A percentile compares a stretch with the other conserved stretches of the same genome.
Evolutionary conservation across 2,113 vertebrate species (phyloP).

Genomic region (Oreotragus oreotragus): DNA sequence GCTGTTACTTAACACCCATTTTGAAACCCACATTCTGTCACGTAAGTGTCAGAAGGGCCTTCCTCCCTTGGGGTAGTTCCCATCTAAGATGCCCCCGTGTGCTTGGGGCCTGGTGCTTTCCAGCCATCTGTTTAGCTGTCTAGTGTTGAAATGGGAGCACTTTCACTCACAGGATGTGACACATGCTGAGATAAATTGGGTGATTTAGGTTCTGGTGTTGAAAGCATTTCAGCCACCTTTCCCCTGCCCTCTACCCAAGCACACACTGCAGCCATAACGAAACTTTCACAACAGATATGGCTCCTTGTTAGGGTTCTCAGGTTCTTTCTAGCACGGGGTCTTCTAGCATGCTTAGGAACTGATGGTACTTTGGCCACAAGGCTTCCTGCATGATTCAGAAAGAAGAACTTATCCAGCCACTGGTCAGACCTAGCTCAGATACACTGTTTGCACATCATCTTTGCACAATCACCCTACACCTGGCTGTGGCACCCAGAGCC

Average conservation of each 20-base stretch:
- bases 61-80: not conserved
- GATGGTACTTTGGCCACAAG: not conserved
- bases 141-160: not conserved
- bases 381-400: not conserved
- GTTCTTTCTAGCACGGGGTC: fast-evolving
- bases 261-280: not conserved
- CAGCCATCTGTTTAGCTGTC: not conserved
- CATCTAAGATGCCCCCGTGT: no score
- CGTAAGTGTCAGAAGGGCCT: not conserved
- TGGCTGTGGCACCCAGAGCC: not conserved
- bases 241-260: not conserved
- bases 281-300: not conserved
- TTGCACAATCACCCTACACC: not conserved
- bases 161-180: not conserved
- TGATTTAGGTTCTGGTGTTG: no score
- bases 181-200: not conserved
- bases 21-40: not conserved
- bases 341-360: not conserved
- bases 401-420: not conserved
- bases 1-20: no score
- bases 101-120: not conserved
- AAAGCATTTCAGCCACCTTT: not conserved
- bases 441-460: not conserved
- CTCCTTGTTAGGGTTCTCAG: not conserved
- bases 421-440: not conserved